Base-by-base conservation (phyloP, 2,797 vertebrate species). In the Vespertilio murinus region DNA sequence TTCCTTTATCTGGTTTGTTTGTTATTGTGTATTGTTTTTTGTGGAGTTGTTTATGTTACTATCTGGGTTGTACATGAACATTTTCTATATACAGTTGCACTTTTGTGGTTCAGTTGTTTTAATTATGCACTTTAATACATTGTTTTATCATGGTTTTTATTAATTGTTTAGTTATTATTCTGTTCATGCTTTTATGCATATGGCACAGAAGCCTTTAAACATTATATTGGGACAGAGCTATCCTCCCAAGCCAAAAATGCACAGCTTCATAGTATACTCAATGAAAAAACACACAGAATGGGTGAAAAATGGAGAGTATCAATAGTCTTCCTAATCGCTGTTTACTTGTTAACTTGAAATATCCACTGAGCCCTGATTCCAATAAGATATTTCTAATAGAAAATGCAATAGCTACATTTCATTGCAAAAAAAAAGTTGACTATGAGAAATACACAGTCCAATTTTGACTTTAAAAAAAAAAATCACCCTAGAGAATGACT, bases 71-170 rank as follows among this genome's bases (percentile, higher is more conserved):
- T 47, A 16, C 4, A 45, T 40, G 18, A 3, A 64, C 10, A 92
- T 94, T 97, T 95, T 67, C 65, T 95, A 49, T 86, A 81, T 8
- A 47, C 38, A 73, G 23, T 83, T 91, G 71, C 49, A 84, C 52
- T 65, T 81, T 56, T 92, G 74, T 83, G 74, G 56, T 93, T 97
- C 79, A 61, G 33, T 95, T 96, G 77, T 97, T 97, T 97, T 97
- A 97, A 97, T 97, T 97, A 92, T 70, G 77, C 91, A 90, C 97
- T 97, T 98, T 97, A 97, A 97, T 90, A 86, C 67, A 86, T 90
- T 95, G 83, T 94, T 98, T 97, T 97, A 2, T 52, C 70, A 11
- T 54, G 83, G 75, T 75, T 90, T 88, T 90, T 97, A 97, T 94
- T 98, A 98, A 96, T 97, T 98, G 89, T 75, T 75, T 59, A 42